Percentiles rank a stretch among this genome's conserved stretches.
Evolutionary conservation across 2,113 vertebrate species (phyloP).

Genomic region (Pluvianellus socialis): DNA sequence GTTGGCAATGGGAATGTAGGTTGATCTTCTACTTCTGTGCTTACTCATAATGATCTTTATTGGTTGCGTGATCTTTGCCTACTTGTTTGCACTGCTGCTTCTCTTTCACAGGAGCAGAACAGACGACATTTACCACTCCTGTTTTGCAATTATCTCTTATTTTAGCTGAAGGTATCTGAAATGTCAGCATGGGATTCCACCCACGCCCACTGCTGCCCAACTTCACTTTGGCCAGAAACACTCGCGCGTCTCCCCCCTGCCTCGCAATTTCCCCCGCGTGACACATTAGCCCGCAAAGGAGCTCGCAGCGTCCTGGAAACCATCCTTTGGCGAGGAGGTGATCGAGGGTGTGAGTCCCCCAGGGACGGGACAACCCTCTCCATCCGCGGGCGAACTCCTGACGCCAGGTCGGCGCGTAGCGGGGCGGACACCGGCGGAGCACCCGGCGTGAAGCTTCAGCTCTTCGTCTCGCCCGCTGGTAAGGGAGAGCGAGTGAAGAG

Average conservation of each 20-base stretch:
- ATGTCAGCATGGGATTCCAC: not conserved
- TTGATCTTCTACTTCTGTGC: not conserved
- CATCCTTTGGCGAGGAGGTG: not conserved
- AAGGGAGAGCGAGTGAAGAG: accelerated
- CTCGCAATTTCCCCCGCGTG: not conserved
- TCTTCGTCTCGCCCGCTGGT: accelerated
- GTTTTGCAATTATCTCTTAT: slow-evolving; percentile 1
- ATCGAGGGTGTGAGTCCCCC: accelerated
- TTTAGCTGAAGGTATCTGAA: not conserved
- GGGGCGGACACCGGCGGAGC: accelerated
- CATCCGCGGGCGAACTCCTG: not conserved
- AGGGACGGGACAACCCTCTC: not conserved
- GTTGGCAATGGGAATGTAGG: not conserved
- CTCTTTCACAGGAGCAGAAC: slow-evolving; percentile 7
- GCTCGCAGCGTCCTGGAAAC: accelerated
- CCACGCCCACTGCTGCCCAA: not conserved
- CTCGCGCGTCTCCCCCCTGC: accelerated
- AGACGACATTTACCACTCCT: slow-evolving; percentile 2
- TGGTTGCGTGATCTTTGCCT: not conserved
- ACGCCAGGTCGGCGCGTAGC: accelerated
- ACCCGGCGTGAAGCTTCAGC: accelerated
- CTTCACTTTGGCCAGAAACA: not conserved
- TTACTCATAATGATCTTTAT: not conserved
- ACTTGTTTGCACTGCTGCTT: not conserved
- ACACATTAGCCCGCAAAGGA: not conserved